A percentile compares a stretch with the other conserved stretches of the same genome.
Evolutionary conservation across 2,113 vertebrate genomes (phyloP).

Genomic region (Sylvietta virens): DNA sequence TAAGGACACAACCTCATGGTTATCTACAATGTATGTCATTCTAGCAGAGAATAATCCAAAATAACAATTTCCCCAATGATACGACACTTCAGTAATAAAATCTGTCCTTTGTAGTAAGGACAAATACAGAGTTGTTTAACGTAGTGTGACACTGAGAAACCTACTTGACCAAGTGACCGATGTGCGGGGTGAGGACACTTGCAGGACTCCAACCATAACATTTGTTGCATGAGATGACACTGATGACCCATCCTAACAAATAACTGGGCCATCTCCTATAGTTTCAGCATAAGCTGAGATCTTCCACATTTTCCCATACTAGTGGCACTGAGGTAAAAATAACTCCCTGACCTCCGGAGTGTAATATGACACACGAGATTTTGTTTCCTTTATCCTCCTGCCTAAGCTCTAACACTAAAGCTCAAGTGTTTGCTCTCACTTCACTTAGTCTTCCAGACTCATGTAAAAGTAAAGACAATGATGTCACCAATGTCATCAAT

Average conservation of each 20-base stretch:
- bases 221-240: not conserved
- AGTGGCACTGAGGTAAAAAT: constrained; percentile 10
- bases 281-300: not conserved
- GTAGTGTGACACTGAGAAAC: not conserved
- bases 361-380: not conserved
- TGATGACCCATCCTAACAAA: not conserved
- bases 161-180: accelerated
- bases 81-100: not conserved
- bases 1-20: not conserved
- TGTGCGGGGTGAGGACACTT: not conserved
- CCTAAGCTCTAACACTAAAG: not conserved
- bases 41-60: not conserved
- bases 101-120: not conserved
- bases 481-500: not conserved
- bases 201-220: not conserved
- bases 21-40: not conserved
- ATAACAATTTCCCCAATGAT: not conserved
- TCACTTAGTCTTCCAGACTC: not conserved
- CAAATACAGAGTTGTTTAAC: not conserved
- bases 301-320: not conserved
- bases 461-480: not conserved
- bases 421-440: not conserved
- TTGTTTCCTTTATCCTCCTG: not conserved
- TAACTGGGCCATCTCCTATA: not conserved
- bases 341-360: not conserved